These are phyloP conservation scores for Drosophila pandora DNA, from an alignment of 1,140 invertebrate species.

Conservation along the genomic window DNA sequence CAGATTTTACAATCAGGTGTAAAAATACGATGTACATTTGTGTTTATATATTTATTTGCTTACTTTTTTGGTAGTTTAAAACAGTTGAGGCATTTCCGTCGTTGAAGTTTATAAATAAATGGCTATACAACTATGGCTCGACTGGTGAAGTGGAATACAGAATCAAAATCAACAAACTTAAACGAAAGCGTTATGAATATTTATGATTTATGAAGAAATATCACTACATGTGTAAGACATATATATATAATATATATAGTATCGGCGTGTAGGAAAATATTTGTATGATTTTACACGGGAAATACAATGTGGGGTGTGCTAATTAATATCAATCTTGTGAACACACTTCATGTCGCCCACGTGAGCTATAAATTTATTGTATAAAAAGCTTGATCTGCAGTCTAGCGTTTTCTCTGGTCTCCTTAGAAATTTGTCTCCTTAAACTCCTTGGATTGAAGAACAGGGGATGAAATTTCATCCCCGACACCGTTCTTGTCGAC, in stretches of 20 bases:
- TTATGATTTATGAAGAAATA: slow-evolving; percentile 24
- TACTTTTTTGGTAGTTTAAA: slow-evolving; percentile 72
- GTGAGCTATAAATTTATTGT: slow-evolving; percentile 16
- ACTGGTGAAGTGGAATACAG: slow-evolving; percentile 44
- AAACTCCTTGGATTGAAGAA: slow-evolving; percentile 78
- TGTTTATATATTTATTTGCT: slow-evolving; percentile 7
- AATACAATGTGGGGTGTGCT: slow-evolving; percentile 3
- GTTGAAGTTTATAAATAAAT: slow-evolving; percentile 54
- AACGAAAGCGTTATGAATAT: slow-evolving; percentile 50
- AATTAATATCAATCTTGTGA: slow-evolving; percentile 1
- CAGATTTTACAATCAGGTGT: slow-evolving; percentile 43
- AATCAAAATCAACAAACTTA: slow-evolving; percentile 59
- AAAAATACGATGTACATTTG: slow-evolving; percentile 71
- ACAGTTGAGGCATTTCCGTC: slow-evolving; percentile 76
- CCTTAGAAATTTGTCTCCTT: slow-evolving; percentile 77
- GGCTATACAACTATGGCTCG: slow-evolving; percentile 62
- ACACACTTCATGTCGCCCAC: slow-evolving; percentile 14
- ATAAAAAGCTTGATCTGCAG: slow-evolving; percentile 35
- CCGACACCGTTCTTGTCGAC: slow-evolving; percentile 17
- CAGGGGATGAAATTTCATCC: slow-evolving; percentile 55
- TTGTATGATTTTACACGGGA: slow-evolving; percentile 27
- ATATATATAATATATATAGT: neutral
- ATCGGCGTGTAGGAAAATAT: slow-evolving; percentile 15
- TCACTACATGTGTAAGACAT: slow-evolving; percentile 31
- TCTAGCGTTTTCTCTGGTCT: slow-evolving; percentile 25